These are phyloP conservation scores for Melipona bicolor DNA, from an alignment of 2,888 invertebrate genomes.

Conservation along the genomic window DNA sequence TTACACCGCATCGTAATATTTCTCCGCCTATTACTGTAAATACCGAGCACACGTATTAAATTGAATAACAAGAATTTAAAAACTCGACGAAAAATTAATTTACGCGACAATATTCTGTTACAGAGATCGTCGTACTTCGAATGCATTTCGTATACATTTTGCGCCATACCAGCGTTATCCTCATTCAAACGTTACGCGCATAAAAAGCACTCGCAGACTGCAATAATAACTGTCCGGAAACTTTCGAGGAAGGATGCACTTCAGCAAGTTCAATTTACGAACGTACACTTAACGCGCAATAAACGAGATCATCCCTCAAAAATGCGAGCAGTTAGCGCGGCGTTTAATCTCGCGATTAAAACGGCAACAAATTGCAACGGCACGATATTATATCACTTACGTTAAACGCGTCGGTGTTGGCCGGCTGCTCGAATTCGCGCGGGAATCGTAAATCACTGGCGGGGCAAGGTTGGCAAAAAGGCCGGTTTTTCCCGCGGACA, in stretches of 20 bases:
- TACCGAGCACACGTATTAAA: no score
- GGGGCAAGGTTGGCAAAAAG: slow-evolving; percentile 30
- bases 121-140: no score
- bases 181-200: no score
- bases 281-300: not conserved
- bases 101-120: no score
- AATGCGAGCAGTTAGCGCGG: not conserved
- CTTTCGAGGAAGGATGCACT: not conserved
- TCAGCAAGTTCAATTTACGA: not conserved
- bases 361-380: slow-evolving; percentile 15
- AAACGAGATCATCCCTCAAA: not conserved
- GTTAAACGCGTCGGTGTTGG: slow-evolving; percentile 23
- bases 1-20: no score
- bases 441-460: slow-evolving; percentile 48
- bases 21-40: no score
- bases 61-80: no score
- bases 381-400: slow-evolving; percentile 37
- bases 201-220: no score
- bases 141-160: no score
- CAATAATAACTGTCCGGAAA: no score
- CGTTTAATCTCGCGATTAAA: not conserved
- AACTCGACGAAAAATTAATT: no score
- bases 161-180: no score
- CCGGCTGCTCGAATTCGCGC: slow-evolving; percentile 8
- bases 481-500: slow-evolving; percentile 1